These are phyloP conservation scores for Ochropleura plecta DNA, from an alignment of 2,888 invertebrate genomes.

Conservation along the genomic window DNA sequence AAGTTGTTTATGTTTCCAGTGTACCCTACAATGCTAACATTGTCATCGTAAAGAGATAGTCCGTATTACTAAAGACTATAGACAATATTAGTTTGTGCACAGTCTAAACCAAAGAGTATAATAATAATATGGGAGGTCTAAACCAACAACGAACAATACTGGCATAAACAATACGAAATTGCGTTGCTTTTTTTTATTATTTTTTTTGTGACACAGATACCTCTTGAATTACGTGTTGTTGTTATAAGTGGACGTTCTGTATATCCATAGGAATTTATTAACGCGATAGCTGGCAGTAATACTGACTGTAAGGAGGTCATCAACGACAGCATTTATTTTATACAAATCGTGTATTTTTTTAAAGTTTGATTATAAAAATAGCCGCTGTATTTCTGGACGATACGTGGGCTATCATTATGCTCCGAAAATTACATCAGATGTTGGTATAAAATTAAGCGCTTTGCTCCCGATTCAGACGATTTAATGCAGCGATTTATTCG, in stretches of 20 bases:
- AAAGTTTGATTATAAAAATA: conserved; percentile 67
- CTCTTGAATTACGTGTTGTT: conserved; percentile 77
- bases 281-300: conserved; percentile 80
- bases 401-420: conserved; percentile 42
- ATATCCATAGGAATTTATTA: conserved; percentile 83
- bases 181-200: conserved; percentile 27
- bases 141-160: conserved; percentile 4
- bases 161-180: conserved; percentile 39
- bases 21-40: not conserved
- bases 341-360: conserved; percentile 76
- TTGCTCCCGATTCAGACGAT: conserved; percentile 30
- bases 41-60: not conserved
- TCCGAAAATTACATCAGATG: conserved; percentile 42
- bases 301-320: conserved; percentile 83
- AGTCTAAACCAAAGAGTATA: conserved; percentile 6
- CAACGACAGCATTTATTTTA: conserved; percentile 75
- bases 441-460: conserved; percentile 17
- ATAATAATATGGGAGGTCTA: no score
- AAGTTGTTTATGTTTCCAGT: not conserved
- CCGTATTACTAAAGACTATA: no score
- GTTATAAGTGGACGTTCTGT: conserved; percentile 71
- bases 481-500: conserved; percentile 13
- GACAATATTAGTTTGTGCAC: not conserved
- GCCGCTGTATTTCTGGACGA: conserved; percentile 64
- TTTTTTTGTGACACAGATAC: conserved; percentile 78